These are phyloP conservation scores for Hippocampus mohnikei DNA, from an alignment of 2,113 vertebrate species.

Conservation along the genomic window DNA sequence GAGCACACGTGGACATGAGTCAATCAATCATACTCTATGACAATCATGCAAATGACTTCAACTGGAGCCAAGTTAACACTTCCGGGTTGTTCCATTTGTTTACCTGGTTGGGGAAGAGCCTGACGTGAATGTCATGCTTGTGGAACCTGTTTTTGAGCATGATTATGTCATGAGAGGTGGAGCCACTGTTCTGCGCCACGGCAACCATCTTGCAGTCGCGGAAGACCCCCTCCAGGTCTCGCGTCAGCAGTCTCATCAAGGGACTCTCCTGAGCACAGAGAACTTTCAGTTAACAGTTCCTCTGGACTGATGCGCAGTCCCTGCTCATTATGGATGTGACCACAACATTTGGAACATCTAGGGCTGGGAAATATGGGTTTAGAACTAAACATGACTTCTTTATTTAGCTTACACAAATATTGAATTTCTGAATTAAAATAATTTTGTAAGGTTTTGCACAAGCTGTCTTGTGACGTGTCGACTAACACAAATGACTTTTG, in stretches of 20 bases:
- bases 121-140: constrained; percentile 76
- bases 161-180: constrained; percentile 72
- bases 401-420: neutral
- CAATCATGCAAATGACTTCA: no score
- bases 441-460: no score
- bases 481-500: neutral
- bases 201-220: constrained; percentile 80
- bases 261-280: constrained; percentile 67
- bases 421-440: neutral
- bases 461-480: no score
- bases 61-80: neutral
- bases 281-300: neutral
- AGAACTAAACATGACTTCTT: no score
- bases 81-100: neutral
- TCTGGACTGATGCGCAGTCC: neutral
- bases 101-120: constrained; percentile 85
- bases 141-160: constrained; percentile 72
- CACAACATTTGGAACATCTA: neutral
- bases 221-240: constrained; percentile 69
- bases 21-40: no score
- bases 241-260: constrained; percentile 63
- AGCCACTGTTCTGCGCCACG: constrained; percentile 79
- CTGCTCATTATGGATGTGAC: neutral
- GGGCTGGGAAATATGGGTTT: neutral
- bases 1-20: neutral